A percentile compares a stretch with the other conserved stretches of the same genome.
phyloP scores from a whole-genome alignment of 2,797 vertebrate genomes.

The Parotocinclus haroldoi region DNA sequence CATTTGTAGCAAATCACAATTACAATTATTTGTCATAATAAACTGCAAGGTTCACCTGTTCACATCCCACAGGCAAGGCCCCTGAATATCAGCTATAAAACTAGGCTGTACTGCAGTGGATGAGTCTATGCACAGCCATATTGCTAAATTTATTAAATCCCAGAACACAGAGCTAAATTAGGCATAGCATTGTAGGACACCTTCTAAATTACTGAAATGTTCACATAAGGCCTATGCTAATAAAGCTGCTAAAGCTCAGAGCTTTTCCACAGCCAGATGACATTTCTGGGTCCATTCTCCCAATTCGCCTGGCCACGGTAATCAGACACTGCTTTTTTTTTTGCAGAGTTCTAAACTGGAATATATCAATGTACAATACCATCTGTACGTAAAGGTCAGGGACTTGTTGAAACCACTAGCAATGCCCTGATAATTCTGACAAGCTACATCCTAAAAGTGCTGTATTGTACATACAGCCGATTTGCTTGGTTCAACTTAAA shows the following conservation, averaged over 20 bases:
- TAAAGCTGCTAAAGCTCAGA: background rate
- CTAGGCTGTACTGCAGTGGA: background rate
- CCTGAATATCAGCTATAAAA: slow-evolving; percentile 1
- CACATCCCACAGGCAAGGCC: background rate
- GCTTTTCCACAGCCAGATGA: background rate
- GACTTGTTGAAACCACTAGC: too few relatives aligned
- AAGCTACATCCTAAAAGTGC: too few relatives aligned
- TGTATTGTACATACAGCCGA: too few relatives aligned
- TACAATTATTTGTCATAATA: too few relatives aligned
- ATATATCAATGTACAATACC: too few relatives aligned
- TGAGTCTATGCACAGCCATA: background rate
- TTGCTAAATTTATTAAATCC: background rate
- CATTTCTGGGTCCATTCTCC: background rate
- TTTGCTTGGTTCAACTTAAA: too few relatives aligned
- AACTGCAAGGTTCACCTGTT: too few relatives aligned
- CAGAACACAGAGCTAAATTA: background rate
- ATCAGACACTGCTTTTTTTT: background rate
- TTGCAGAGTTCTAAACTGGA: slow-evolving; percentile 1
- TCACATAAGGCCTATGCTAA: slow-evolving; percentile 2
- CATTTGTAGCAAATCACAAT: too few relatives aligned
- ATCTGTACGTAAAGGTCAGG: too few relatives aligned
- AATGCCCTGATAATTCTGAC: too few relatives aligned
- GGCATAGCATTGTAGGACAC: background rate
- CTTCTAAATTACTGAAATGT: background rate
- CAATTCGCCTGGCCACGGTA: slow-evolving; percentile 1